These are phyloP conservation scores for Macropodus opercularis DNA, from an alignment of 2,797 vertebrate species.

Conservation along the genomic window DNA sequence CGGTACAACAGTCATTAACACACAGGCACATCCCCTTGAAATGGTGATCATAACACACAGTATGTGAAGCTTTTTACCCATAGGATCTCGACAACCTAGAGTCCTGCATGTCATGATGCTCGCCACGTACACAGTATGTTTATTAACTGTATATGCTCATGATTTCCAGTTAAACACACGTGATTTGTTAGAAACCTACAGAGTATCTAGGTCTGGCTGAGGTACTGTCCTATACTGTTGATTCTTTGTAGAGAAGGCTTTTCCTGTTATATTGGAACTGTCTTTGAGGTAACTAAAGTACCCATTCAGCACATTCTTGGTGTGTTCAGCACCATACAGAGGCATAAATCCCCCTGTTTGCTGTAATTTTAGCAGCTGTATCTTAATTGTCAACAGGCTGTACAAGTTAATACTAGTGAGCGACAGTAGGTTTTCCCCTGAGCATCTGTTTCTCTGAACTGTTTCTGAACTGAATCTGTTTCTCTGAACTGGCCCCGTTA, in stretches of 20 bases:
- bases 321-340: background rate
- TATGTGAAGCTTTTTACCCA: background rate
- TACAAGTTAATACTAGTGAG: background rate
- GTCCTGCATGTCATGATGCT: background rate
- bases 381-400: background rate
- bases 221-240: background rate
- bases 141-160: slow-evolving; percentile 13
- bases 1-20: slow-evolving; percentile 43
- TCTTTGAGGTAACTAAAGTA: background rate
- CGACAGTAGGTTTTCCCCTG: background rate
- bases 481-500: no score
- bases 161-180: no score
- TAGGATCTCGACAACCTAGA: background rate
- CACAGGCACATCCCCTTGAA: slow-evolving; percentile 22
- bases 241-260: no score
- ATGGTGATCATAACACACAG: slow-evolving; percentile 13
- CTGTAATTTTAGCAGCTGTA: no score
- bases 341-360: background rate
- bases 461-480: background rate
- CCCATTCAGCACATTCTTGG: background rate
- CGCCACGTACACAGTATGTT: slow-evolving; percentile 9
- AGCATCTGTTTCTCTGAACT: background rate
- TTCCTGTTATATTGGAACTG: background rate
- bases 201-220: background rate
- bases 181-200: no score